Percentiles rank a stretch among this genome's conserved stretches.
phyloP scores from a whole-genome alignment of 2,113 vertebrate genomes.

The Gallinago media region DNA sequence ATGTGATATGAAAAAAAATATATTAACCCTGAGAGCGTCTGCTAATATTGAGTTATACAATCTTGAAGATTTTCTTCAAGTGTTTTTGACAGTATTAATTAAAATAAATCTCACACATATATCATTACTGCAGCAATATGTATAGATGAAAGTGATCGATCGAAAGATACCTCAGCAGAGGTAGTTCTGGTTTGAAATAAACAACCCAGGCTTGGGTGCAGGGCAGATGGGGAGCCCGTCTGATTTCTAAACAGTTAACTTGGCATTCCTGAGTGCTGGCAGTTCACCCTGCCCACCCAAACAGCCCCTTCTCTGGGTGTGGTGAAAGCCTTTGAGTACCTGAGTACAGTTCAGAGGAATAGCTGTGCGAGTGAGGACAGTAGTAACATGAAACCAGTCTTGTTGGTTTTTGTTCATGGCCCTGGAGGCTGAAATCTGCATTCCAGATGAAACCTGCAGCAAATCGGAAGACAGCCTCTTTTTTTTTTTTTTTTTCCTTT shows the following conservation, averaged over 20 bases:
- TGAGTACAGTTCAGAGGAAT: conserved; percentile 55
- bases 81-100: not conserved
- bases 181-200: not conserved
- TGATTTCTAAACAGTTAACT: not conserved
- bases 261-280: not conserved
- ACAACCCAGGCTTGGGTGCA: not conserved
- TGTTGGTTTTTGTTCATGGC: conserved; percentile 72
- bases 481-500: not conserved
- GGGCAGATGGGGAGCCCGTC: not conserved
- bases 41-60: not conserved
- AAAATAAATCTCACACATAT: not conserved
- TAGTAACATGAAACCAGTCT: conserved; percentile 89
- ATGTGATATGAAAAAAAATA: not conserved
- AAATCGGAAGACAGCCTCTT: conserved; percentile 59
- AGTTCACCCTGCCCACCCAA: conserved; percentile 37
- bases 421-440: conserved; percentile 81
- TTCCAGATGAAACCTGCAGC: conserved; percentile 80
- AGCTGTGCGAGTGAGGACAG: conserved; percentile 45
- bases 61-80: not conserved
- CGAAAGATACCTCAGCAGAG: not conserved
- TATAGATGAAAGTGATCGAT: not conserved
- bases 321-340: conserved; percentile 66
- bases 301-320: conserved; percentile 58
- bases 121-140: not conserved
- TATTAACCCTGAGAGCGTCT: not conserved